phyloP scores from a whole-genome alignment of 2,888 invertebrate species.

The Pycnomerus fuliginosus region DNA sequence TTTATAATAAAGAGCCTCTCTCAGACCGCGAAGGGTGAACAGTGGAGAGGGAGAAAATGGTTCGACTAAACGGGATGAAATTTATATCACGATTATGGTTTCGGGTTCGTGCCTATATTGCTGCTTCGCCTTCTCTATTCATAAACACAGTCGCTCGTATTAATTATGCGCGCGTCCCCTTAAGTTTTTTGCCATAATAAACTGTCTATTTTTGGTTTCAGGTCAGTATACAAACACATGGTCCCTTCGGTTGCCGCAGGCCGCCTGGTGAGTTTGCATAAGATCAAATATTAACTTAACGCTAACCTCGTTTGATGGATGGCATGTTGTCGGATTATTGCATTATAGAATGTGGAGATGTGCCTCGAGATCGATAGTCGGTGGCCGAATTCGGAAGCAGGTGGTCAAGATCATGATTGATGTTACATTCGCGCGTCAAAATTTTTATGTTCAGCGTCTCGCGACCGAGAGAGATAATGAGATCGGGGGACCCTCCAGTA shows the following conservation, averaged over 20 bases:
- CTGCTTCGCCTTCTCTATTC: conserved; percentile 29
- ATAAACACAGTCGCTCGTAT: conserved; percentile 35
- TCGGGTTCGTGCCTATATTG: conserved; percentile 44
- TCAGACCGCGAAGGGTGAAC: conserved; percentile 12
- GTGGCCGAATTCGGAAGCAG: background rate
- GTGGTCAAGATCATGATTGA: background rate
- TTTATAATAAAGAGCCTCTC: conserved; percentile 46
- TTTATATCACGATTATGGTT: conserved; percentile 48
- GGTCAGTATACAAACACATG: conserved; percentile 29
- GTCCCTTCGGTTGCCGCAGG: conserved; percentile 5
- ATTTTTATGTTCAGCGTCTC: conserved; percentile 28
- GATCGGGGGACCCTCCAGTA: conserved; percentile 40
- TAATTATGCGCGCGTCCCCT: conserved; percentile 30
- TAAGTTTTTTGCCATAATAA: conserved; percentile 2
- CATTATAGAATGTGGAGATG: conserved; percentile 10
- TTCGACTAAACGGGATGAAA: conserved; percentile 36
- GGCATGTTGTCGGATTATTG: conserved; percentile 23
- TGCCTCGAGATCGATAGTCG: conserved; percentile 2
- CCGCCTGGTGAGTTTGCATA: conserved; percentile 31
- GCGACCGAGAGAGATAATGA: conserved; percentile 37
- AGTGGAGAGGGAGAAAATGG: conserved; percentile 24
- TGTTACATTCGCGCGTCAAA: conserved; percentile 8
- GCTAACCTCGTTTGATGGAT: conserved; percentile 30
- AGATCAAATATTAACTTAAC: conserved; percentile 34
- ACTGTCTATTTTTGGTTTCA: conserved; percentile 31